Conservation (phyloP, 2,888 invertebrate genomes). For the Heliconius sara region DNA sequence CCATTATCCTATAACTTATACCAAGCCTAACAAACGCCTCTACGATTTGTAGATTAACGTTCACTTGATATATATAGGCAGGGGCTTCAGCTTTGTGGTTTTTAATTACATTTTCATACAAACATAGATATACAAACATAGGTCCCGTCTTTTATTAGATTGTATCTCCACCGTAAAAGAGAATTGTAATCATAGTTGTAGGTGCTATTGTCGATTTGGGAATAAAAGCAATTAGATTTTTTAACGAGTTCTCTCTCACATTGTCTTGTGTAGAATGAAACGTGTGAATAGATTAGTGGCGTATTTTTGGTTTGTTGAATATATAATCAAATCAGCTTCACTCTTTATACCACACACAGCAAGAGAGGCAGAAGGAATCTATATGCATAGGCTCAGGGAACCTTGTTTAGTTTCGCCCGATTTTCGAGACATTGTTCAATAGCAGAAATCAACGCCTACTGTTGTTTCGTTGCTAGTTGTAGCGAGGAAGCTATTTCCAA, state of each 20-base stretch:
- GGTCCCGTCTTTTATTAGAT: conserved; percentile 23
- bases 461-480: no score
- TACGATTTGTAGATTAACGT: conserved; percentile 66
- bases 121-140: conserved; percentile 1
- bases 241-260: conserved; percentile 12
- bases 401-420: neutral
- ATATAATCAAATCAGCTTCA: no score
- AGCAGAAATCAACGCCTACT: no score
- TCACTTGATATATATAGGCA: conserved; percentile 42
- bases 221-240: conserved; percentile 22
- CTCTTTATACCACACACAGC: no score
- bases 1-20: conserved; percentile 14
- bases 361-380: no score
- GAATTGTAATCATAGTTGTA: conserved; percentile 5
- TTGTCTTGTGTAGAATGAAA: neutral
- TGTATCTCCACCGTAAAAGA: conserved; percentile 22
- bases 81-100: conserved; percentile 38
- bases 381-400: neutral
- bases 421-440: no score
- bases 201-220: conserved; percentile 22
- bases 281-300: neutral
- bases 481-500: no score
- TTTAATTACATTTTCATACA: conserved; percentile 35
- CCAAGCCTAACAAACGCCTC: conserved; percentile 28
- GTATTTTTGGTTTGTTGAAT: neutral